Conservation (phyloP, 2,888 invertebrate genomes). For the Stenoptilia bipunctidactyla region DNA sequence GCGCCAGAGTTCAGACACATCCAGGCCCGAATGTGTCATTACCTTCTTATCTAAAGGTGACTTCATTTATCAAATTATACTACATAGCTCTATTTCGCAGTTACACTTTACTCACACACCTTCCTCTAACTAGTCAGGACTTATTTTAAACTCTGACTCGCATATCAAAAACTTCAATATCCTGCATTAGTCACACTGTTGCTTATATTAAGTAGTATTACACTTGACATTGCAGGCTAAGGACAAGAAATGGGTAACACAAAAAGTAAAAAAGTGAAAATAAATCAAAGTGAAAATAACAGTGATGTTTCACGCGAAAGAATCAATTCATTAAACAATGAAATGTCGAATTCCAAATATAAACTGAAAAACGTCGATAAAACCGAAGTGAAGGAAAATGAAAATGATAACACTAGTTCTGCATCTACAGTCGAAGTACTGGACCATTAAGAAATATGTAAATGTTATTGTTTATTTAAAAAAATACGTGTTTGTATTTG, state of each 20-base stretch:
- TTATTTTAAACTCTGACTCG: neutral
- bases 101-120: neutral
- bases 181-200: neutral
- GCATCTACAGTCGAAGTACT: constrained; percentile 61
- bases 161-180: neutral
- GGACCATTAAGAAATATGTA: too few relatives aligned
- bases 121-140: neutral
- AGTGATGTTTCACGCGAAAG: constrained; percentile 29
- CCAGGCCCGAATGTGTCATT: neutral
- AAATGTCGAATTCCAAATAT: constrained; percentile 25
- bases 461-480: too few relatives aligned
- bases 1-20: constrained; percentile 2
- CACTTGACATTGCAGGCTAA: constrained; percentile 14
- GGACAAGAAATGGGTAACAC: constrained; percentile 51
- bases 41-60: neutral
- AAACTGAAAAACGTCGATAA: constrained; percentile 19
- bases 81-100: neutral
- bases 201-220: neutral
- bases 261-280: constrained; percentile 57
- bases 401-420: constrained; percentile 48
- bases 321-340: constrained; percentile 45
- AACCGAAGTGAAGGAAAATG: constrained; percentile 23
- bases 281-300: constrained; percentile 34
- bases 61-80: neutral
- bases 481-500: too few relatives aligned